A percentile compares a stretch with the other conserved stretches of the same genome.
Evolutionary conservation across 2,797 vertebrate genomes (phyloP).

Genomic region (Tamandua tetradactyla): DNA sequence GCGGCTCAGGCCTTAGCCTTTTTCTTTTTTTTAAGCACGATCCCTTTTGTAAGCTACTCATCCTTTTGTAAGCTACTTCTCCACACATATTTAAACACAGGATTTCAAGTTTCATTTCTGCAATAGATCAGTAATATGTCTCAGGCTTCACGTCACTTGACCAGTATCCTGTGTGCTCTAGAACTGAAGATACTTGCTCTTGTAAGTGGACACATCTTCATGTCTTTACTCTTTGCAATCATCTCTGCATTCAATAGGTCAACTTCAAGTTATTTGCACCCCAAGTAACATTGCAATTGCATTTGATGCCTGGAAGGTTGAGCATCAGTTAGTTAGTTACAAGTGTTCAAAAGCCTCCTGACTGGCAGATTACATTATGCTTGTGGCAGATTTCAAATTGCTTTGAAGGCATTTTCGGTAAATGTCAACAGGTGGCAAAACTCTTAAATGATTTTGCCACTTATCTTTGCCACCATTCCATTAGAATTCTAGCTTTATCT

Average conservation of each 20-base stretch:
- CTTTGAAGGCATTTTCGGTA: conserved; percentile 61
- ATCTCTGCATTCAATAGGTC: neutral
- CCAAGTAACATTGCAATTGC: conserved; percentile 54
- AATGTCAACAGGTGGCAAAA: conserved; percentile 58
- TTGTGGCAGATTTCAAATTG: conserved; percentile 61
- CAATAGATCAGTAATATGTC: neutral
- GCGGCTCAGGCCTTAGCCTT: neutral
- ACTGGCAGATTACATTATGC: conserved; percentile 64
- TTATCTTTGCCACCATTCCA: conserved; percentile 39
- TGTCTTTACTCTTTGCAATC: conserved; percentile 1
- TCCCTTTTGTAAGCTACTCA: no score
- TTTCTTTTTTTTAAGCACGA: neutral
- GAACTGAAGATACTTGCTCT: neutral
- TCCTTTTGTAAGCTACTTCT: neutral
- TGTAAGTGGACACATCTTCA: neutral
- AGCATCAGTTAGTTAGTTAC: conserved; percentile 65
- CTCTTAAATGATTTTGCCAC: conserved; percentile 51
- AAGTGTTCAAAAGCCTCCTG: conserved; percentile 57
- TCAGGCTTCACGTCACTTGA: neutral
- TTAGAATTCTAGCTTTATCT: neutral
- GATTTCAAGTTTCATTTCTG: neutral
- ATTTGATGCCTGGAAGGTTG: conserved; percentile 57
- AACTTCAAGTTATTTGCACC: conserved; percentile 48
- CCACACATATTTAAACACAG: neutral
- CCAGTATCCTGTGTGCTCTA: neutral